Evolutionary conservation across 2,797 vertebrate species (phyloP).

Genomic region (Adelosebastes latens): DNA sequence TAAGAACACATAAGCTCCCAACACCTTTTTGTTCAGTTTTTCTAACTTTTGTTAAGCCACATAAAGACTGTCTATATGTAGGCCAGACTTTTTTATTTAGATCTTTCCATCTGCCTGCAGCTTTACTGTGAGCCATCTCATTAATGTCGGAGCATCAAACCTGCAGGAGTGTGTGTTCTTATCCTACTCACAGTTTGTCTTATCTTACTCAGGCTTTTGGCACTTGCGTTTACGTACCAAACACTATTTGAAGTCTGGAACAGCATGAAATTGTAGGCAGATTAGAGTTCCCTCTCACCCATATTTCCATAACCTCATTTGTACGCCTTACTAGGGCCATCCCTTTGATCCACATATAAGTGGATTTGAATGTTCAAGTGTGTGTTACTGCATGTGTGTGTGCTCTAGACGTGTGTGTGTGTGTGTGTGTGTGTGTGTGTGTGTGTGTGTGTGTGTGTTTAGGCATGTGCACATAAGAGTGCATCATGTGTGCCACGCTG

Average conservation of each 20-base stretch:
- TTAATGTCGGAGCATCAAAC: constrained; percentile 52
- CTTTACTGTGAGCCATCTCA: constrained; percentile 27
- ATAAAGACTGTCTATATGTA: constrained; percentile 22
- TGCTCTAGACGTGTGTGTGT: background rate
- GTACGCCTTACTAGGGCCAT: constrained; percentile 62
- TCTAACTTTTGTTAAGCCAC: constrained; percentile 15
- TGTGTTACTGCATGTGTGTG: constrained; percentile 14
- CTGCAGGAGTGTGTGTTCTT: constrained; percentile 53
- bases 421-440: background rate
- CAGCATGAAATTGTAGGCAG: constrained; percentile 74
- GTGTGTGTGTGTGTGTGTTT: background rate
- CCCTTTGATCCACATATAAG: constrained; percentile 74
- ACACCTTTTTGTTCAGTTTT: background rate
- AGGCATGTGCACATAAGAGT: constrained; percentile 21
- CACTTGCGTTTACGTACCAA: constrained; percentile 48
- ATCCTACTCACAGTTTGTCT: constrained; percentile 54
- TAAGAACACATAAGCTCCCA: background rate
- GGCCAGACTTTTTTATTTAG: constrained; percentile 12
- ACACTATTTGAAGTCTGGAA: constrained; percentile 71
- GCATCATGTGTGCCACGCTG: constrained; percentile 25
- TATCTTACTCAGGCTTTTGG: constrained; percentile 61
- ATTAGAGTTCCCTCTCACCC: constrained; percentile 70
- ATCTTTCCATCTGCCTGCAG: constrained; percentile 35
- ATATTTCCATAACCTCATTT: constrained; percentile 75
- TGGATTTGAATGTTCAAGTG: constrained; percentile 57